phyloP scores from a whole-genome alignment of 2,888 invertebrate species.

The Patella ulyssiponensis region DNA sequence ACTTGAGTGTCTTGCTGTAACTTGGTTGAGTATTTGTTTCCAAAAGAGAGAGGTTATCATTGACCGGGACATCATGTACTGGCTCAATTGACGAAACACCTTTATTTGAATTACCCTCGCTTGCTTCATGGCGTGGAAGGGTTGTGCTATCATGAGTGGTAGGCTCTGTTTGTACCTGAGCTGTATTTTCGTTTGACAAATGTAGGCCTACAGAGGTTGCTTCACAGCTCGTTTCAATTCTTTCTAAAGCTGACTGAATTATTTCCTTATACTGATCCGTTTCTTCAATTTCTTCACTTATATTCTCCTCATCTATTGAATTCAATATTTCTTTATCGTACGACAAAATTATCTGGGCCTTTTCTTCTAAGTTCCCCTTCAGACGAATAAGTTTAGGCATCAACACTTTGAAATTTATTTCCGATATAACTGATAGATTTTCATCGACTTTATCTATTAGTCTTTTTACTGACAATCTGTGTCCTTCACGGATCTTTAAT shows the following conservation, averaged over 20 bases:
- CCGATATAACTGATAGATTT: neutral
- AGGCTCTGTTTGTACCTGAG: too few relatives aligned
- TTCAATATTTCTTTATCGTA: constrained; percentile 4
- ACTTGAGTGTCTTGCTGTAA: neutral
- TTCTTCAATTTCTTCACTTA: neutral
- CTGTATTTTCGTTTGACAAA: too few relatives aligned
- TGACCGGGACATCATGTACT: too few relatives aligned
- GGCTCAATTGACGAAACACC: too few relatives aligned
- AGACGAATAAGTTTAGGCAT: neutral
- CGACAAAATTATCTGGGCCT: neutral
- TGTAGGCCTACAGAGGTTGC: too few relatives aligned
- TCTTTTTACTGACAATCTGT: neutral
- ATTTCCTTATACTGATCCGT: neutral
- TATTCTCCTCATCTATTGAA: neutral
- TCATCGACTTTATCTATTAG: neutral
- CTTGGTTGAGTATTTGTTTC: too few relatives aligned
- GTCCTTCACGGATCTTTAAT: neutral
- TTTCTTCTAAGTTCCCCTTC: neutral
- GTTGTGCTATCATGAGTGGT: too few relatives aligned
- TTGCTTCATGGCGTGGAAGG: too few relatives aligned
- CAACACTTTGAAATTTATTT: neutral
- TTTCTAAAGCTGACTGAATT: neutral
- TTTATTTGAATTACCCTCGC: too few relatives aligned
- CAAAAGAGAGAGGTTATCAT: too few relatives aligned
- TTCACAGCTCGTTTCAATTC: neutral